Evolutionary conservation across 2,797 vertebrate species (phyloP), one percentile per base, ranked within the genome.

Genomic region (Pterois miles): DNA sequence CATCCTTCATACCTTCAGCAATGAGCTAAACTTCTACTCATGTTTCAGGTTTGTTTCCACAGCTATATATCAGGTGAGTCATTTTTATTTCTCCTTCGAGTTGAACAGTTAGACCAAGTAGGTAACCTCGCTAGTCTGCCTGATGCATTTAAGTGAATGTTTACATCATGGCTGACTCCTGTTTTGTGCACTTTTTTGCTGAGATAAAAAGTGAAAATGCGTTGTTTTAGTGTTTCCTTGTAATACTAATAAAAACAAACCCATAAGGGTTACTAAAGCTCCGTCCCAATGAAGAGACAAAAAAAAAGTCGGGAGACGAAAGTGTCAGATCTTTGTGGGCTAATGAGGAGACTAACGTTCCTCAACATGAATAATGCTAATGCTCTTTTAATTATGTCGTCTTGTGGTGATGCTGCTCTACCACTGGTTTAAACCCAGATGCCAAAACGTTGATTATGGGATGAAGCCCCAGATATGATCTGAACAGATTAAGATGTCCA

Each of bases 1-100:
- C 36, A 5, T 66, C n/a, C 13, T 20, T 34, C 5, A 56, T 9
- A 27, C 33, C 5, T 25, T 6, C 4, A 68, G 2, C 5, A 31
- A 6, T 68, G 13, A 56, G 5, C 52, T 80, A 52, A 86, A 71
- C 23, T 8, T 68, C 0, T 38, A 8, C 38, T 85, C 88, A 0
- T 90, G 74, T 95, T 90, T 36, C 90, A 96, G 95, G 81, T 95
- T 70, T 93, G 84, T 69, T 81, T 93, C 86, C 90, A 92, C 60
- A 81, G 78, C 64, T 88, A 50, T 62, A 54, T 85, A 81, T 66
- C 73, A 65, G 89, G 93, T 93, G 52, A 89, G 92, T 88, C 2
- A 12, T 83, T 77, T 73, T 2, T 31, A 8, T 71, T n/a, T 65
- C 1, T 23, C 23, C 13, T 43, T 40, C 65, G 2, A 54, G n/a